These are phyloP conservation scores for Tenthredo notha DNA, from an alignment of 2,888 invertebrate species.

Conservation along the genomic window DNA sequence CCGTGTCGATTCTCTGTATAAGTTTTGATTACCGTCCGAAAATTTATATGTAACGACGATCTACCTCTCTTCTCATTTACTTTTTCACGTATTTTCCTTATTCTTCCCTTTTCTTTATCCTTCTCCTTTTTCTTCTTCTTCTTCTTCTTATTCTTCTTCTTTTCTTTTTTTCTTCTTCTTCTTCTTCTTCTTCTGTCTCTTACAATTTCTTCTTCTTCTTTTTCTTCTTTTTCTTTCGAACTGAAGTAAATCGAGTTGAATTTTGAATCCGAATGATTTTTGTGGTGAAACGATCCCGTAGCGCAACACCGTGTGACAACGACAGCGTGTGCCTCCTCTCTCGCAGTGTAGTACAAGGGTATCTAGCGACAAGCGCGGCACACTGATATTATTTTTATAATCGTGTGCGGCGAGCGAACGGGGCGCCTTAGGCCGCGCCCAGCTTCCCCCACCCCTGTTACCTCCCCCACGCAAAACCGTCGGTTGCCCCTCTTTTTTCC, in stretches of 20 bases:
- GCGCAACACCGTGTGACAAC: conserved; percentile 59
- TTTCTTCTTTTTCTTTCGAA: conserved; percentile 37
- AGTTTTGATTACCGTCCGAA: conserved; percentile 29
- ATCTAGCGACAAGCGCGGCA: conserved; percentile 72
- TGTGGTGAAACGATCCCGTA: conserved; percentile 52
- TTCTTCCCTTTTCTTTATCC: too few species aligned
- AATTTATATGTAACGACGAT: conserved; percentile 18
- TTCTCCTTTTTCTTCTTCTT: not conserved
- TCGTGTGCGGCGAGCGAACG: conserved; percentile 77
- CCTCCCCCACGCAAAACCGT: conserved; percentile 50
- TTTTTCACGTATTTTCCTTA: conserved; percentile 1
- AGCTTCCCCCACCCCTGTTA: conserved; percentile 73
- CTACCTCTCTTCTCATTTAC: not conserved
- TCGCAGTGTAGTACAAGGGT: conserved; percentile 65
- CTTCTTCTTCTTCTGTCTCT: not conserved
- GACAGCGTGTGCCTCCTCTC: conserved; percentile 60
- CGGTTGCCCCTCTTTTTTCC: conserved; percentile 63
- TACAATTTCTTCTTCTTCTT: not conserved
- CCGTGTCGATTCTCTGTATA: conserved; percentile 40
- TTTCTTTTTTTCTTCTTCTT: not conserved
- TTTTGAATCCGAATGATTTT: conserved; percentile 56
- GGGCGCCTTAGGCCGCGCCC: conserved; percentile 78
- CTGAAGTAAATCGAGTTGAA: conserved; percentile 47
- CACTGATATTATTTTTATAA: conserved; percentile 74
- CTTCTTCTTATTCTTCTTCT: not conserved